phyloP scores from a whole-genome alignment of 2,797 vertebrate genomes.

The Emydoidea blandingii region DNA sequence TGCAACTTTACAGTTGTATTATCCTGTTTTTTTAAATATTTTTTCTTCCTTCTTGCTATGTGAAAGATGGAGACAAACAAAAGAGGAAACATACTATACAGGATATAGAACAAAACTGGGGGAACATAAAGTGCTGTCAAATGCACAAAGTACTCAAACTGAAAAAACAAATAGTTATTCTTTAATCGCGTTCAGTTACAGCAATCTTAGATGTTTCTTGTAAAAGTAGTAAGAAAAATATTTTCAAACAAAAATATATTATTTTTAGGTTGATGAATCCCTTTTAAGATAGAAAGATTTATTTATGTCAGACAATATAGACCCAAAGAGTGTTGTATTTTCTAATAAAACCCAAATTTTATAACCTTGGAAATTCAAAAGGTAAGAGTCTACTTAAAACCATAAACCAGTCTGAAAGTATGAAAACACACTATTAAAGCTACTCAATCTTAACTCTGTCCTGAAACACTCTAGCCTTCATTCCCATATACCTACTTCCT shows the following conservation, averaged over 20 bases:
- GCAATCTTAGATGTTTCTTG: accelerated
- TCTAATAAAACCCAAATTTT: background rate
- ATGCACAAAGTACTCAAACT: background rate
- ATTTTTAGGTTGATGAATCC: background rate
- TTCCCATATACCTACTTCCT: background rate
- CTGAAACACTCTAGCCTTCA: background rate
- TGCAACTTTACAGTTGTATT: background rate
- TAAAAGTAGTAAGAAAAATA: background rate
- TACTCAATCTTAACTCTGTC: background rate
- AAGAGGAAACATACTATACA: background rate
- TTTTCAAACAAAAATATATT: background rate
- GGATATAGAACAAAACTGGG: background rate
- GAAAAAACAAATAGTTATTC: background rate
- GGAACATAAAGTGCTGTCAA: background rate
- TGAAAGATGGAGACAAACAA: background rate
- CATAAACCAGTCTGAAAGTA: background rate
- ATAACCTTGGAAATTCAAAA: background rate
- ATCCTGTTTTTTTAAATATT: background rate
- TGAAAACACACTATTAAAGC: background rate
- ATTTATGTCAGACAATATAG: background rate
- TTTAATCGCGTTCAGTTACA: background rate
- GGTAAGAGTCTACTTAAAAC: background rate
- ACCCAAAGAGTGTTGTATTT: background rate
- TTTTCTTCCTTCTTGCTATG: background rate
- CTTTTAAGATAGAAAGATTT: background rate